A percentile compares a stretch with the other conserved stretches of the same genome.
These are phyloP conservation scores for Cryptocephalus moraei DNA, from an alignment of 2,888 invertebrate species.

Conservation along the genomic window DNA sequence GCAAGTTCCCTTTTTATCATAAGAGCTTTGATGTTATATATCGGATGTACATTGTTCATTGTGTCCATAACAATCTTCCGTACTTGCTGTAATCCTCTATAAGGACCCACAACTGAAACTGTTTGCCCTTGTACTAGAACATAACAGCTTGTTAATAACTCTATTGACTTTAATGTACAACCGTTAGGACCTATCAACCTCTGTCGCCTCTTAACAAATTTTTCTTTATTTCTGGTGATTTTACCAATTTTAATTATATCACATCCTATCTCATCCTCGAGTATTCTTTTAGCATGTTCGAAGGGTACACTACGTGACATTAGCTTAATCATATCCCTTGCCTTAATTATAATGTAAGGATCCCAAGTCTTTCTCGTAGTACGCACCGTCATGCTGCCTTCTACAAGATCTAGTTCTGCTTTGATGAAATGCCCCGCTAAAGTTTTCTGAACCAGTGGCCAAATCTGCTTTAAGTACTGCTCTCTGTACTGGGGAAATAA, in stretches of 20 bases:
- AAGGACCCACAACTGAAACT: constrained; percentile 92
- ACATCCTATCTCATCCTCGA: constrained; percentile 84
- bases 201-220: constrained; percentile 90
- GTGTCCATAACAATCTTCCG: constrained; percentile 89
- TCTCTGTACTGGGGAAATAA: constrained; percentile 97
- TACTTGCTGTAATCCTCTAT: constrained; percentile 79
- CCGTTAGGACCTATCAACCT: constrained; percentile 94
- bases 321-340: constrained; percentile 90
- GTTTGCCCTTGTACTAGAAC: constrained; percentile 96
- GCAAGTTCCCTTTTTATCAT: constrained; percentile 96
- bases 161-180: constrained; percentile 95
- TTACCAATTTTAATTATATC: constrained; percentile 96
- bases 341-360: constrained; percentile 93
- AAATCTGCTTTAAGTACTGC: constrained; percentile 87
- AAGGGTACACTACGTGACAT: constrained; percentile 92
- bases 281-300: constrained; percentile 82
- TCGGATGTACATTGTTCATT: constrained; percentile 98
- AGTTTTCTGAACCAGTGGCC: constrained; percentile 87
- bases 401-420: constrained; percentile 84
- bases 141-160: constrained; percentile 91
- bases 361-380: constrained; percentile 98
- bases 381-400: constrained; percentile 88
- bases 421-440: constrained; percentile 68
- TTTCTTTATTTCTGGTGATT: constrained; percentile 80
- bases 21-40: constrained; percentile 92